Conservation (phyloP, 2,888 invertebrate genomes). For the Drosophila meridiana region DNA sequence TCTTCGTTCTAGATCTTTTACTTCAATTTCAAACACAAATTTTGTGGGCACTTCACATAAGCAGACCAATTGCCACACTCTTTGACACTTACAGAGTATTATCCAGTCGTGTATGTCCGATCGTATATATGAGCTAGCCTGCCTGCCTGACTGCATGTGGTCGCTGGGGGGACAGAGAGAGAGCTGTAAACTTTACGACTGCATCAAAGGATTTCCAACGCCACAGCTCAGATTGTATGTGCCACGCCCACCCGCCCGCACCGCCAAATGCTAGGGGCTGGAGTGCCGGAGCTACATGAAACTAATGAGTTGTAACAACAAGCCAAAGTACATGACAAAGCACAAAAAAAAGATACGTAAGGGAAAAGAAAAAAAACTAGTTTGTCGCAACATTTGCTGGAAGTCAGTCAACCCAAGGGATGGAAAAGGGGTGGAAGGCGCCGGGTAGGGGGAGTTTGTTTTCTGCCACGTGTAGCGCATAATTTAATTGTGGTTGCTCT, state of each 20-base stretch:
- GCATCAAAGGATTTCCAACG: constrained; percentile 71
- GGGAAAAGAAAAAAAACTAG: constrained; percentile 6
- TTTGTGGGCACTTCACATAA: background rate
- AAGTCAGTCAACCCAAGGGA: constrained; percentile 8
- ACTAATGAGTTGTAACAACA: constrained; percentile 77
- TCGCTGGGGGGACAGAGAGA: constrained; percentile 19
- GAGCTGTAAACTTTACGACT: constrained; percentile 69
- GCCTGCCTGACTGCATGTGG: constrained; percentile 9
- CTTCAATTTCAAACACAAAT: background rate
- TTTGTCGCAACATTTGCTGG: constrained; percentile 18
- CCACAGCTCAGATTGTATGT: constrained; percentile 42
- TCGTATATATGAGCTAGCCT: background rate
- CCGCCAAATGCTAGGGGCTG: background rate
- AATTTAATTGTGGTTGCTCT: constrained; percentile 64
- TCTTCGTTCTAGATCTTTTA: background rate
- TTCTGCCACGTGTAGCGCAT: constrained; percentile 55
- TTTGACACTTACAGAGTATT: background rate
- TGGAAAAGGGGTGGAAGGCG: background rate
- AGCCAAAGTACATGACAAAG: constrained; percentile 64
- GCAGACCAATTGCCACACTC: background rate
- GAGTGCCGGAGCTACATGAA: constrained; percentile 53
- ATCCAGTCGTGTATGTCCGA: background rate
- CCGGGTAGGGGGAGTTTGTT: background rate
- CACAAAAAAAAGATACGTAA: constrained; percentile 16
- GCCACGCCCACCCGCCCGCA: constrained; percentile 4